phyloP scores from a whole-genome alignment of 2,888 invertebrate genomes.

The Drosophila acutilabella region DNA sequence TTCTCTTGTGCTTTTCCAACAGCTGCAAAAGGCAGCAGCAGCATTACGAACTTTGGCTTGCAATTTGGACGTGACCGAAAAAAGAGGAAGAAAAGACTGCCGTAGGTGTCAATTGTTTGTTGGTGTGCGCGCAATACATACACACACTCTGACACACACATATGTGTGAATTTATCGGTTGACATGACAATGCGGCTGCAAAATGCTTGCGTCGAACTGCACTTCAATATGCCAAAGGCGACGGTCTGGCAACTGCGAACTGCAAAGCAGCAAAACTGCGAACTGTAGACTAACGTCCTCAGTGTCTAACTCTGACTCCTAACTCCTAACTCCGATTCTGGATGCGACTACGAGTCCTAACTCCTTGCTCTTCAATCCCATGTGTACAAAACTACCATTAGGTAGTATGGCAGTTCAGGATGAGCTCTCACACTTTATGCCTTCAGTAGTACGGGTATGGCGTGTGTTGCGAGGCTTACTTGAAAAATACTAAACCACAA shows the following conservation, averaged over 20 bases:
- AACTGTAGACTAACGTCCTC: conserved; percentile 31
- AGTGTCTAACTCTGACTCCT: background rate
- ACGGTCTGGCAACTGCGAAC: conserved; percentile 42
- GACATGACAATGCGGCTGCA: conserved; percentile 82
- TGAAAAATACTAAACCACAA: background rate
- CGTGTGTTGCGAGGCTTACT: conserved; percentile 51
- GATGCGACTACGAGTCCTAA: conserved; percentile 36
- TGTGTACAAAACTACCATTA: conserved; percentile 75
- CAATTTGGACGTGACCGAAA: conserved; percentile 68
- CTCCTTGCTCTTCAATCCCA: conserved; percentile 76
- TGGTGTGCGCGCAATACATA: conserved; percentile 49
- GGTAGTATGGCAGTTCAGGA: conserved; percentile 64
- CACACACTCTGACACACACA: conserved; percentile 6
- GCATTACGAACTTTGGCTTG: conserved; percentile 67
- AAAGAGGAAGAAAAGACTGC: conserved; percentile 57
- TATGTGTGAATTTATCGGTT: conserved; percentile 80
- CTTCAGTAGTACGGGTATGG: conserved; percentile 34
- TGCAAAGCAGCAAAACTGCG: conserved; percentile 17
- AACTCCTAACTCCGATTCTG: conserved; percentile 11
- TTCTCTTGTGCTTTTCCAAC: conserved; percentile 30
- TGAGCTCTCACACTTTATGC: conserved; percentile 65
- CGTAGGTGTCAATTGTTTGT: conserved; percentile 81
- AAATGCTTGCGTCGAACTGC: conserved; percentile 78
- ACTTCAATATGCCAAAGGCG: conserved; percentile 75
- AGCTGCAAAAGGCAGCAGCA: conserved; percentile 54